Conservation (phyloP, 2,113 vertebrate species). For the Capricornis sumatraensis region DNA sequence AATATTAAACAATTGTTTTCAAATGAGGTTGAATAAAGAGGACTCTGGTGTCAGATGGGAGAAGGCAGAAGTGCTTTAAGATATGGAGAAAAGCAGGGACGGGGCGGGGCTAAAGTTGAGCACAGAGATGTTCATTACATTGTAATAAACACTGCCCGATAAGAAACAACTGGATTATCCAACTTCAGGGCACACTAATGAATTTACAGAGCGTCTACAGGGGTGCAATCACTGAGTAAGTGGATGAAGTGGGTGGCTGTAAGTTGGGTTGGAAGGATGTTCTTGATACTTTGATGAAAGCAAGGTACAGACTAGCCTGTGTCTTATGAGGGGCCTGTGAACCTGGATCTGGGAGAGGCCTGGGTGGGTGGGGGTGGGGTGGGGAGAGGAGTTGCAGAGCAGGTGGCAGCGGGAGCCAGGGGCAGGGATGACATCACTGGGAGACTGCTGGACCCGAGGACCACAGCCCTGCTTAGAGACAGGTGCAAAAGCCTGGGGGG, state of each 20-base stretch:
- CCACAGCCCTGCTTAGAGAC: conserved; percentile 44
- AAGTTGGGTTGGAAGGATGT: background rate
- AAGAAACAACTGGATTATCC: background rate
- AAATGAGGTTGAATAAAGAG: background rate
- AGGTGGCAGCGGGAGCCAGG: conserved; percentile 22
- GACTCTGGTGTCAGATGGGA: background rate
- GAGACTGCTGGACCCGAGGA: conserved; percentile 22
- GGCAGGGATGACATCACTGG: conserved; percentile 3
- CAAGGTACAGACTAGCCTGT: background rate
- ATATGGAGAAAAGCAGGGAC: background rate
- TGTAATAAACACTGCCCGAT: background rate
- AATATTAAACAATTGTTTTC: background rate
- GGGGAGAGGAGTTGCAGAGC: background rate
- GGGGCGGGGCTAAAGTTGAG: background rate
- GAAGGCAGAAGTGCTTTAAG: background rate
- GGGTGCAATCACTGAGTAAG: background rate
- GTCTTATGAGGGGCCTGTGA: background rate
- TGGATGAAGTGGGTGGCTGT: background rate
- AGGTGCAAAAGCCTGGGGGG: conserved; percentile 24
- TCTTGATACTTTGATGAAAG: background rate
- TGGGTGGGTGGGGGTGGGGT: background rate
- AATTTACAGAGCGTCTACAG: background rate
- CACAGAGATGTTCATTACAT: background rate
- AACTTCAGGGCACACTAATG: background rate
- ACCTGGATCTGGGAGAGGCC: background rate